phyloP scores from a whole-genome alignment of 1,140 invertebrate genomes.

The Achroia grisella region DNA sequence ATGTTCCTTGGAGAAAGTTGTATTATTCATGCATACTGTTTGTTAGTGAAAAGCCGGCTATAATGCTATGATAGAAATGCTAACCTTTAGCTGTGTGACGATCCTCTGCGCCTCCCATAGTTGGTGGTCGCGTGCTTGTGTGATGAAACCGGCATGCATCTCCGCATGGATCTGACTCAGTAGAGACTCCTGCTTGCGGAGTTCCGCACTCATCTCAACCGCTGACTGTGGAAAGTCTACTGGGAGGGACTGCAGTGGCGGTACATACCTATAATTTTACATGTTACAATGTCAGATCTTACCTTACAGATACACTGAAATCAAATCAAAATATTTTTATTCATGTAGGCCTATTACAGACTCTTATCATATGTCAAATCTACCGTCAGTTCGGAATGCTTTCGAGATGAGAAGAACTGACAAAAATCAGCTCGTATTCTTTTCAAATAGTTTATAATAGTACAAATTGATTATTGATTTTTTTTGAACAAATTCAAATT shows the following conservation, averaged over 20 bases:
- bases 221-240: constrained; percentile 78
- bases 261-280: constrained; percentile 77
- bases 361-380: too few species aligned
- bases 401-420: too few species aligned
- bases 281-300: too few species aligned
- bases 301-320: too few species aligned
- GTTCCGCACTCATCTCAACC: constrained; percentile 79
- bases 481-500: too few species aligned
- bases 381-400: too few species aligned
- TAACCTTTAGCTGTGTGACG: constrained; percentile 94
- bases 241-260: constrained; percentile 83
- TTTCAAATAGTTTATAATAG: too few species aligned
- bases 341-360: too few species aligned
- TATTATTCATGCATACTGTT: neutral
- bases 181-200: constrained; percentile 94
- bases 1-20: too few species aligned
- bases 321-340: too few species aligned
- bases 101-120: constrained; percentile 97
- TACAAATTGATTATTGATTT: too few species aligned
- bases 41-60: neutral
- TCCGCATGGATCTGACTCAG: constrained; percentile 91
- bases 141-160: constrained; percentile 91
- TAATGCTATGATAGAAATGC: neutral
- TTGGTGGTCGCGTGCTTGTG: constrained; percentile 90
- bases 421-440: too few species aligned